Conservation (phyloP, 2,113 vertebrate genomes). For the Semnornis frantzii region DNA sequence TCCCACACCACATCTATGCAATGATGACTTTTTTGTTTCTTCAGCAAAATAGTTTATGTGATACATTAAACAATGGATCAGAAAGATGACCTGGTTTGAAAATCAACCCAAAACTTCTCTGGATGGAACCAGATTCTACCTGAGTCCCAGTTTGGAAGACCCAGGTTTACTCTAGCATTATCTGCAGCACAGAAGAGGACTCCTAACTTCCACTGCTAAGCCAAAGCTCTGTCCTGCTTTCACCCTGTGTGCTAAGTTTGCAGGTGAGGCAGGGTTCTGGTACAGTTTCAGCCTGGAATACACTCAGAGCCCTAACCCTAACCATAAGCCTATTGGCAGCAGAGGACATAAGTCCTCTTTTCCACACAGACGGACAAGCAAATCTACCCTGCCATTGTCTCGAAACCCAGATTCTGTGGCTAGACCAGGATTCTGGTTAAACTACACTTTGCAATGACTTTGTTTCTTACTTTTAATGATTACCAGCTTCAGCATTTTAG, state of each 20-base stretch:
- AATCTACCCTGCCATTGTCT: background rate
- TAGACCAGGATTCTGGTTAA: background rate
- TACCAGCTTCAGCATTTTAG: background rate
- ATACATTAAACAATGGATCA: background rate
- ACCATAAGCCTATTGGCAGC: background rate
- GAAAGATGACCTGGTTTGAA: background rate
- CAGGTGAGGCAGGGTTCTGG: background rate
- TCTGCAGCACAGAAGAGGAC: background rate
- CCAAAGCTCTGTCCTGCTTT: background rate
- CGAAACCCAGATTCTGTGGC: background rate
- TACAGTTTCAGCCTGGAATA: background rate
- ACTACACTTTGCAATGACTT: background rate
- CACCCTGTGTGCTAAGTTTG: background rate
- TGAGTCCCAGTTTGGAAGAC: background rate
- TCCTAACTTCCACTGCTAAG: background rate
- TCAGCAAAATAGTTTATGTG: background rate
- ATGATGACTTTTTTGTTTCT: background rate
- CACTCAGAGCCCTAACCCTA: background rate
- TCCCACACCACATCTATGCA: background rate
- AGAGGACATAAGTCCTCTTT: background rate
- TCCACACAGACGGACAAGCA: background rate
- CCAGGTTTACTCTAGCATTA: background rate
- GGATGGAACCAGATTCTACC: background rate
- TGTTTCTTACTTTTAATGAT: background rate
- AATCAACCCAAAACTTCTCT: background rate